Conservation (phyloP, 23 tunicate genomes). For the Trididemnum miniatum region DNA sequence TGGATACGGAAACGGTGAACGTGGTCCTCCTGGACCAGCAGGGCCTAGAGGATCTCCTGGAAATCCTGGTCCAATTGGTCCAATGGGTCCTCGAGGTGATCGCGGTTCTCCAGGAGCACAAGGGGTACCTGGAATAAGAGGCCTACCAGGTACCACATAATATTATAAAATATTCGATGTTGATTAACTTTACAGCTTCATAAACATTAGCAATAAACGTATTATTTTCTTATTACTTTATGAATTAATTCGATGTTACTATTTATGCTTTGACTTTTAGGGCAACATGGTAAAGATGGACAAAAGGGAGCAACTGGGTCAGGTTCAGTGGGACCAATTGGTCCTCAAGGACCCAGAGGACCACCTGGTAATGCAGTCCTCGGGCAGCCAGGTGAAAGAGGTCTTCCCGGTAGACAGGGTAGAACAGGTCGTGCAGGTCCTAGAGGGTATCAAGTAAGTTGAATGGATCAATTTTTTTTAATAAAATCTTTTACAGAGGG, state of each 20-base stretch:
- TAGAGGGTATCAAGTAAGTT: constrained; percentile 37
- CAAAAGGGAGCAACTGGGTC: constrained; percentile 39
- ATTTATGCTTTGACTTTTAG: no score
- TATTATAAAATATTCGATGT: no score
- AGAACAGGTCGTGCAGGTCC: constrained; percentile 35
- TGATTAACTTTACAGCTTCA: no score
- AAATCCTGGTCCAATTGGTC: constrained; percentile 37
- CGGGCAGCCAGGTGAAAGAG: constrained; percentile 48
- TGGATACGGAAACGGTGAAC: background rate
- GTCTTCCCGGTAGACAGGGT: constrained; percentile 55
- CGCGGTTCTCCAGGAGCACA: constrained; percentile 38
- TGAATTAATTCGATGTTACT: no score
- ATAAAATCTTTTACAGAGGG: no score
- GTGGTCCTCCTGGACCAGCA: constrained; percentile 56
- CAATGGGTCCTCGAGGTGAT: constrained; percentile 43
- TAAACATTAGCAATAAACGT: no score
- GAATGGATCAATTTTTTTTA: no score
- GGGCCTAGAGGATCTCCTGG: constrained; percentile 57
- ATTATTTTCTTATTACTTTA: no score
- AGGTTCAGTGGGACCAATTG: constrained; percentile 28
- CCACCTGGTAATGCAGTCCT: constrained; percentile 50
- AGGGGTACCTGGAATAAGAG: constrained; percentile 44
- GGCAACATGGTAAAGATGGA: constrained; percentile 44
- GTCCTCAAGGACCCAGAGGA: constrained; percentile 43
- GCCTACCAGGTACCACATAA: constrained; percentile 51